Percentiles rank a stretch among this genome's conserved stretches.
Conservation (phyloP, 2,797 vertebrate genomes). For the Aselliscus stoliczkanus region DNA sequence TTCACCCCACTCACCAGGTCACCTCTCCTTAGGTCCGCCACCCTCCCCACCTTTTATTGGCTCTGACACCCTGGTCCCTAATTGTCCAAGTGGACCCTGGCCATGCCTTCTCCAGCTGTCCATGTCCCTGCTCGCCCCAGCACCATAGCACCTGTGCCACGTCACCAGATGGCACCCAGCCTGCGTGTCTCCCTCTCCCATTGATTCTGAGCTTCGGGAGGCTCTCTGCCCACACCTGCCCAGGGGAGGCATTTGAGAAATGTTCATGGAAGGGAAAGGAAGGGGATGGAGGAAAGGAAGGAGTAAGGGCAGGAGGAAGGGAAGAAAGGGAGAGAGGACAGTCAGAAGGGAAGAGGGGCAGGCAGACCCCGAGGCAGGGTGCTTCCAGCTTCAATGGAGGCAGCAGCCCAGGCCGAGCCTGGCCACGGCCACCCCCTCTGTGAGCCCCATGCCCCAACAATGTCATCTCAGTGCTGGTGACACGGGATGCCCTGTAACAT, state of each 20-base stretch:
- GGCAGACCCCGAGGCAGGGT: neutral
- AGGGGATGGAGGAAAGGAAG: neutral
- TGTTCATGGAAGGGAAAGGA: neutral
- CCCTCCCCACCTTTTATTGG: neutral
- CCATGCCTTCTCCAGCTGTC: neutral
- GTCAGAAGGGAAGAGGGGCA: accelerated
- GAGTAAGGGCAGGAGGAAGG: too few relatives aligned
- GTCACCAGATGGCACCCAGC: too few relatives aligned
- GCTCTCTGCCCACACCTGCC: neutral
- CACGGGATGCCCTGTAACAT: accelerated
- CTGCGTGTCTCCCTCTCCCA: accelerated
- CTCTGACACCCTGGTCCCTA: neutral
- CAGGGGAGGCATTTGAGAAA: neutral
- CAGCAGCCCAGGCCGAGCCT: accelerated
- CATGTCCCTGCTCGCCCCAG: neutral
- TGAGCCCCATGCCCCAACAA: neutral
- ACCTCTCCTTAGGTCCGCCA: neutral
- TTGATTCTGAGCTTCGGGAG: neutral
- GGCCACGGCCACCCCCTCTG: neutral
- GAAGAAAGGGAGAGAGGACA: too few relatives aligned
- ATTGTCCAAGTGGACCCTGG: accelerated
- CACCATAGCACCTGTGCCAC: neutral
- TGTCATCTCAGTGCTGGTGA: neutral
- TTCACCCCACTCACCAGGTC: neutral
- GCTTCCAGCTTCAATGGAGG: neutral